Evolutionary conservation across 1,140 invertebrate genomes (phyloP), one percentile per base, ranked within the genome.

Genomic region (Aphidius gifuensis): DNA sequence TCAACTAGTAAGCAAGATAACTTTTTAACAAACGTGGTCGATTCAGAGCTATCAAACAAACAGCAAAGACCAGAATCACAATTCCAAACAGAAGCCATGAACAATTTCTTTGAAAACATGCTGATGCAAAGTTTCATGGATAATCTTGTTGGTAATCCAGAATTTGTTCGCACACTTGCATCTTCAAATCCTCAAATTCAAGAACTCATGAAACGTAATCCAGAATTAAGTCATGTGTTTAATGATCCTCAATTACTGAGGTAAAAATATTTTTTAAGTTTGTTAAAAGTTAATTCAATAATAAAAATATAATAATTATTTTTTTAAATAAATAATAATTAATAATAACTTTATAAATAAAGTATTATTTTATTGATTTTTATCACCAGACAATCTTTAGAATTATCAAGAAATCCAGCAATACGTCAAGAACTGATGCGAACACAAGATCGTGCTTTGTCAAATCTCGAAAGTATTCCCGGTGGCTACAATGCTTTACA

Each of bases 381-480:
- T 7, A n/a, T 40, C 64, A 69, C 9, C 54, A 81, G 94, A 46
- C 94, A 99, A 85, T 99, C 97, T 6, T 95, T 99, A 92, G 96
- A 99, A 77, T 81, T 99, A 70, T 95, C 96, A 4, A 85, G 96
- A 44, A 99, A 99, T 83, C 98, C 98, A 9, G 93, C 96, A 7
- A 98, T 97, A 93, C 82, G 99, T 62, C 95, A 99, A 80, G 97
- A 99, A 75, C 77, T 99, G 66, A 99, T 99, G 96, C 87, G 97
- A 60, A 95, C 93, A n/a, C 96, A 99, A 77, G 97, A 99, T 83
- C 85, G 97, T 66, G 96, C 97, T 46, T 87, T 99, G 73, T 96
- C 94, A 64, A 99, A 99, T 83, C 81, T 99, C 55, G 97, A 99
- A 83, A 93, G 91, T 62, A 92, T 94, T 77, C 92, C 92, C 39